A percentile compares a stretch with the other conserved stretches of the same genome.
phyloP scores from a whole-genome alignment of 1,140 invertebrate genomes.

The Bombyx mori region ASM3026992v2 NC_085117.1:10618501-10619000 shows the following conservation, averaged over 20 bases:
- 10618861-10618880: constrained; percentile 77
- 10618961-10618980: constrained; percentile 79
- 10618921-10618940: constrained; percentile 84
- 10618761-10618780: constrained; percentile 74
- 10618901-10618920: constrained; percentile 84
- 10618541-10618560: constrained; percentile 6
- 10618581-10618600: constrained; percentile 63
- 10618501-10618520: background rate
- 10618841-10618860: constrained; percentile 94
- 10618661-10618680: constrained; percentile 87
- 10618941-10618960: constrained; percentile 86
- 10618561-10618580: constrained; percentile 15
- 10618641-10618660: constrained; percentile 92
- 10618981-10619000: constrained; percentile 73
- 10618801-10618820: constrained; percentile 85
- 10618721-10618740: constrained; percentile 84
- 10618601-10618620: constrained; percentile 94
- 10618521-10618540: too few species aligned
- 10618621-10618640: constrained; percentile 92
- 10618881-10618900: constrained; percentile 79
- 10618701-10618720: constrained; percentile 87
- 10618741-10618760: constrained; percentile 83
- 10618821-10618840: constrained; percentile 88
- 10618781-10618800: constrained; percentile 83
- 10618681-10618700: constrained; percentile 84